Conservation (phyloP, 2,888 invertebrate genomes). For the Ophion ventricosus region DNA sequence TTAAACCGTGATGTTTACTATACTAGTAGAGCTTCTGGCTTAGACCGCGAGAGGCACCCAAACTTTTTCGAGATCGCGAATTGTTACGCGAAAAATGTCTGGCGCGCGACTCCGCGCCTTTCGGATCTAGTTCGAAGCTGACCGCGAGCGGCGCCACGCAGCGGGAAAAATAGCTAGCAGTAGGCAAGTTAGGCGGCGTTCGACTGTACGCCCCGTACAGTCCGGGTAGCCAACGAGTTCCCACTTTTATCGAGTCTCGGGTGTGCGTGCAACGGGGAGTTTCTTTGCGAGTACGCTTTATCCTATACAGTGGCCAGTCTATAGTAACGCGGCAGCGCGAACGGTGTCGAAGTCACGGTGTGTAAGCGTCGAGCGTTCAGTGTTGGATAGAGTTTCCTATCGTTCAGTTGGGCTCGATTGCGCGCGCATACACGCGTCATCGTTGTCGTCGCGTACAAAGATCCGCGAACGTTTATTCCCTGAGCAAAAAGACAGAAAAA, state of each 20-base stretch:
- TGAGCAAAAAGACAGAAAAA: not conserved
- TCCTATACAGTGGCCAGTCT: constrained; percentile 32
- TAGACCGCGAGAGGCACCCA: too few relatives aligned
- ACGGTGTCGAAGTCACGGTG: constrained; percentile 10
- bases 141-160: not conserved
- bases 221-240: constrained; percentile 54
- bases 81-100: not conserved
- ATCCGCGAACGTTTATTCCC: not conserved
- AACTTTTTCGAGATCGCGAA: too few relatives aligned
- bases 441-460: not conserved
- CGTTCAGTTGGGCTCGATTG: constrained; percentile 21
- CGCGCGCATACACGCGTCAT: not conserved
- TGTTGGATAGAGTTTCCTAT: constrained; percentile 44
- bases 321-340: constrained; percentile 48
- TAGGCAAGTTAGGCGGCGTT: not conserved
- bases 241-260: constrained; percentile 35
- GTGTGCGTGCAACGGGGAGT: constrained; percentile 38
- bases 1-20: too few relatives aligned
- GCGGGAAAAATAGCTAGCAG: not conserved
- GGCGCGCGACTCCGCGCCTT: not conserved
- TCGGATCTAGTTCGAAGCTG: not conserved
- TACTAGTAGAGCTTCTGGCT: too few relatives aligned
- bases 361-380: constrained; percentile 42
- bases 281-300: constrained; percentile 25
- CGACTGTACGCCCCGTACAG: constrained; percentile 47